Conservation (phyloP, 2,888 invertebrate species). For the Trypoxylon attenuatum region DNA sequence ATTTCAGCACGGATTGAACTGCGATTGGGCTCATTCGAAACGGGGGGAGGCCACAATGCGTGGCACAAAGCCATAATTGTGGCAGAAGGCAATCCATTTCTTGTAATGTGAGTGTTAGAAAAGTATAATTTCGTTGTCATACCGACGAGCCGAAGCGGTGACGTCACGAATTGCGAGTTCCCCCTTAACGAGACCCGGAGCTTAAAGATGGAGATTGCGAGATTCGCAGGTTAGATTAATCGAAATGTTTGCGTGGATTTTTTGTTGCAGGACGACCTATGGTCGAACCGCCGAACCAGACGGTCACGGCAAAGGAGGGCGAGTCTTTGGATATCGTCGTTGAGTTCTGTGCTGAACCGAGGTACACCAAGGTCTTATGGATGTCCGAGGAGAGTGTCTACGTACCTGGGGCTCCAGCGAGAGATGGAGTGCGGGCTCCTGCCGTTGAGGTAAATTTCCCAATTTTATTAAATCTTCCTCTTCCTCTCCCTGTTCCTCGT, state of each 20-base stretch:
- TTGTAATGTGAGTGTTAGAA: too few relatives aligned
- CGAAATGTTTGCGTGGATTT: conserved; percentile 40
- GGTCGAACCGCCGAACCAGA: conserved; percentile 80
- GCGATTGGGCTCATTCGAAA: too few relatives aligned
- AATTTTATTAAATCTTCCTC: not conserved
- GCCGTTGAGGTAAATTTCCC: conserved; percentile 61
- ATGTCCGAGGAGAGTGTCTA: conserved; percentile 77
- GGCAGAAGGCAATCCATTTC: too few relatives aligned
- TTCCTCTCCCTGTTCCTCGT: not conserved
- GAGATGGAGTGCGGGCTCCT: conserved; percentile 68
- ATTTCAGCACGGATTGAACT: too few relatives aligned
- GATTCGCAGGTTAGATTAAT: too few relatives aligned
- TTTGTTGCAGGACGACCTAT: conserved; percentile 80
- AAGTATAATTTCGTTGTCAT: too few relatives aligned
- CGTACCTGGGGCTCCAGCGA: conserved; percentile 76
- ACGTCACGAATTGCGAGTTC: too few relatives aligned
- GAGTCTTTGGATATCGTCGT: conserved; percentile 82
- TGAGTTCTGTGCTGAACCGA: conserved; percentile 87
- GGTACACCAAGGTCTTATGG: conserved; percentile 80
- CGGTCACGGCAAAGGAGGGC: conserved; percentile 82
- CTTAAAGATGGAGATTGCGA: too few relatives aligned
- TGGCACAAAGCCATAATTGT: too few relatives aligned
- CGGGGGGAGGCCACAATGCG: too few relatives aligned
- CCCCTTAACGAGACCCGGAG: too few relatives aligned
- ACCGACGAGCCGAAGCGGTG: too few relatives aligned